Conservation (phyloP, 2,113 vertebrate genomes). For the Brachypodius melanocephalos region DNA sequence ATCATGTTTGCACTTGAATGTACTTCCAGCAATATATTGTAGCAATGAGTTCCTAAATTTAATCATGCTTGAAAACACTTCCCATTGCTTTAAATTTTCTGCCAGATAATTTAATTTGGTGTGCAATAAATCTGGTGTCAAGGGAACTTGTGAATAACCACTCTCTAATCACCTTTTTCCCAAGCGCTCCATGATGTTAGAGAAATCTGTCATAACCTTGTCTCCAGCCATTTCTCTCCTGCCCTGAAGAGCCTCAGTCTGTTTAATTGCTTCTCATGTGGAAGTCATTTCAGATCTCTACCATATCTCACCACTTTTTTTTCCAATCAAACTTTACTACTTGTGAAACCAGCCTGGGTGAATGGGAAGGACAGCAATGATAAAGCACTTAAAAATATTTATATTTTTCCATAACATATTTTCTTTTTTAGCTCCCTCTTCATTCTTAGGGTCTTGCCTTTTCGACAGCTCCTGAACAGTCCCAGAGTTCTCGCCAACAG, state of each 20-base stretch:
- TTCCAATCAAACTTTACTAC: neutral
- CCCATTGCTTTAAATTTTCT: conserved; percentile 6
- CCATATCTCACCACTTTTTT: neutral
- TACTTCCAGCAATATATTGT: neutral
- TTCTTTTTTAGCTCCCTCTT: neutral
- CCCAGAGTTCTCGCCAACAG: neutral
- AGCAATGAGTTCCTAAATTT: neutral
- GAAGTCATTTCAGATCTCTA: neutral
- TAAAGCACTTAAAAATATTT: neutral
- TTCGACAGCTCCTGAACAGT: neutral
- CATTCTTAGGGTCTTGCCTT: neutral
- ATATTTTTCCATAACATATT: neutral
- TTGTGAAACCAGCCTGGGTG: neutral
- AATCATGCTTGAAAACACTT: neutral
- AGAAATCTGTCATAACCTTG: neutral
- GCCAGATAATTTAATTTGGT: neutral
- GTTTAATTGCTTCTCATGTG: neutral
- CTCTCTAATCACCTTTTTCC: neutral
- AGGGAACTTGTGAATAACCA: neutral
- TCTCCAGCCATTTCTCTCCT: neutral
- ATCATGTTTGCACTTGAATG: neutral
- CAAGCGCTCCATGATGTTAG: neutral
- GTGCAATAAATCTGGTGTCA: neutral
- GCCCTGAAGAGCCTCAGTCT: neutral
- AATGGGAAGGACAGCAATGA: neutral